Percentiles rank a stretch among this genome's conserved stretches.
Conservation (phyloP, 2,797 vertebrate species). For the Chloroceryle inda region DNA sequence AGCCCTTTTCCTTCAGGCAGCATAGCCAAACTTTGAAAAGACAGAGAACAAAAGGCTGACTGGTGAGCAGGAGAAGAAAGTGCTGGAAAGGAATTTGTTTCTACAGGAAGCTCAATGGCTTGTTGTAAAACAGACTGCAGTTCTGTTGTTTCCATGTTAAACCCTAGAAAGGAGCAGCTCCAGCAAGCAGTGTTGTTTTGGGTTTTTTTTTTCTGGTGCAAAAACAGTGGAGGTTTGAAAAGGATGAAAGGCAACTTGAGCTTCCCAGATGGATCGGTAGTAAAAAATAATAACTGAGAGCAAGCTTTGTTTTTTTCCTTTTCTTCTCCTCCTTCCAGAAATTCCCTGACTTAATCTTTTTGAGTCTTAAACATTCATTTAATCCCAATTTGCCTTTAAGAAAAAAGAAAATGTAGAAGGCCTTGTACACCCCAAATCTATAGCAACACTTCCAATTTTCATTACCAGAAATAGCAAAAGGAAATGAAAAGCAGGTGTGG, state of each 20-base stretch:
- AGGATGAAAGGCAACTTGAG: background rate
- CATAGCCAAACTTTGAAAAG: slow-evolving; percentile 59
- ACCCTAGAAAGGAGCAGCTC: slow-evolving; percentile 44
- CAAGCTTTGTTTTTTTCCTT: slow-evolving; percentile 1
- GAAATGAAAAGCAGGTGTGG: slow-evolving; percentile 85
- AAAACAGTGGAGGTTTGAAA: slow-evolving; percentile 5
- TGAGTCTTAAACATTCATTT: slow-evolving; percentile 63
- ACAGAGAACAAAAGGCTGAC: slow-evolving; percentile 65
- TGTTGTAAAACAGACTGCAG: slow-evolving; percentile 62
- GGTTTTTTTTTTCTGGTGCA: background rate
- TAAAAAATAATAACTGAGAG: background rate
- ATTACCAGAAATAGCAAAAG: slow-evolving; percentile 82
- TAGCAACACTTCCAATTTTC: slow-evolving; percentile 75
- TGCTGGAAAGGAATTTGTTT: slow-evolving; percentile 71
- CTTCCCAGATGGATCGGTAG: background rate
- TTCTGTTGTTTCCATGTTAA: slow-evolving; percentile 50
- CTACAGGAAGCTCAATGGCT: slow-evolving; percentile 60
- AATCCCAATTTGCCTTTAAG: slow-evolving; percentile 69
- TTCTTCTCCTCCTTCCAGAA: slow-evolving; percentile 56
- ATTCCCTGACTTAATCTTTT: slow-evolving; percentile 54
- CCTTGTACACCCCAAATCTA: slow-evolving; percentile 71
- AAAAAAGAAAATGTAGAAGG: slow-evolving; percentile 71
- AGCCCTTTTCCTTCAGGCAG: slow-evolving; percentile 60
- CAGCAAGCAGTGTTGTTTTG: background rate
- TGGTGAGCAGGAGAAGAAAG: slow-evolving; percentile 31